Evolutionary conservation across 2,888 invertebrate genomes (phyloP).

Genomic region (Cryptocheilus praepositus): DNA sequence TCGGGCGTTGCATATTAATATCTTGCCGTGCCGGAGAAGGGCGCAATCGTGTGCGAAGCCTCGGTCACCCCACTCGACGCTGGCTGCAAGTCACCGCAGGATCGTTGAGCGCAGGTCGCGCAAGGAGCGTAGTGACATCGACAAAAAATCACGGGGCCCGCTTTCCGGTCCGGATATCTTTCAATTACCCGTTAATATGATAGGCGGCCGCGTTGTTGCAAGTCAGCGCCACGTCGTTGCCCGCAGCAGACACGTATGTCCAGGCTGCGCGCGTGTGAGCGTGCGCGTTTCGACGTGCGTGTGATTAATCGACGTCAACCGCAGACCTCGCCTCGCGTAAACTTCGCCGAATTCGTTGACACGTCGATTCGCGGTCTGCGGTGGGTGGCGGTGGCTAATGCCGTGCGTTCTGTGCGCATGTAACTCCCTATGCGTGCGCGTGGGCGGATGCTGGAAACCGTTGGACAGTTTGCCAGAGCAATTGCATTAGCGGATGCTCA

Average conservation of each 20-base stretch:
- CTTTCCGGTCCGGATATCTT: constrained; percentile 73
- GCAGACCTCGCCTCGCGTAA: constrained; percentile 42
- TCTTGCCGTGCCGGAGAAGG: too few relatives aligned
- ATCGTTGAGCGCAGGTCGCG: constrained; percentile 65
- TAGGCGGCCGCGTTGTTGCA: constrained; percentile 68
- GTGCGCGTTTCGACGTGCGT: constrained; percentile 4
- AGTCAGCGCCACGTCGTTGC: constrained; percentile 73
- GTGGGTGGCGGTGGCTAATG: constrained; percentile 73
- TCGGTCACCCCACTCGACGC: background rate
- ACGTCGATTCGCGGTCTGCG: constrained; percentile 63
- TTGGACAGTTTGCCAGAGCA: too few relatives aligned
- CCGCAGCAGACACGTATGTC: constrained; percentile 61
- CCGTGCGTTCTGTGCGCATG: constrained; percentile 39
- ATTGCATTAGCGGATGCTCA: too few relatives aligned
- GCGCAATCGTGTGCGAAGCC: too few relatives aligned
- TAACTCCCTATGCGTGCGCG: constrained; percentile 1
- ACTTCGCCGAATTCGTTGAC: constrained; percentile 44
- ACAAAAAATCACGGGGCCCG: constrained; percentile 65
- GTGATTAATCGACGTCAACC: constrained; percentile 36
- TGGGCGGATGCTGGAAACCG: too few relatives aligned
- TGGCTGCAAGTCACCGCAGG: constrained; percentile 68
- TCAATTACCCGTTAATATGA: constrained; percentile 74
- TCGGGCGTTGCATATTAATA: too few relatives aligned
- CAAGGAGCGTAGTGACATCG: constrained; percentile 62
- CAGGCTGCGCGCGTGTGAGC: background rate